A percentile compares a stretch with the other conserved stretches of the same genome.
Evolutionary conservation across 1,140 invertebrate genomes (phyloP).

Genomic region (Oryctes rhinoceros): DNA sequence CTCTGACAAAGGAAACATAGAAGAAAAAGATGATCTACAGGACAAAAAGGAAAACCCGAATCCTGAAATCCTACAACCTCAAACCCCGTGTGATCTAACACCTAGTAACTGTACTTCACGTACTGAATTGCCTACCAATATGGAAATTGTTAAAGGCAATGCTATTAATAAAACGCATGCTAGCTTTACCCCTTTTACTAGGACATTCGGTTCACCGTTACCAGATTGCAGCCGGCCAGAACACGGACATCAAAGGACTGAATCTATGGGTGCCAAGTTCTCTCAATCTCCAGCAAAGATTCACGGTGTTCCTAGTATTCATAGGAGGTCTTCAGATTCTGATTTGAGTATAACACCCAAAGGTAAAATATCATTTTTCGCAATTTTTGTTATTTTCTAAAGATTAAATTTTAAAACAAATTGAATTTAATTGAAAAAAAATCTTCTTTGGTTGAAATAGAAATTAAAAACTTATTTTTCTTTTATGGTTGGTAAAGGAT

Average conservation of each 20-base stretch:
- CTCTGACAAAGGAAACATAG: background rate
- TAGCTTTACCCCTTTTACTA: conserved; percentile 58
- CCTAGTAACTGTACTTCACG: conserved; percentile 23
- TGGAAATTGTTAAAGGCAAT: conserved; percentile 56
- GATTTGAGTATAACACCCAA: conserved; percentile 92
- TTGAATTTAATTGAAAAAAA: background rate
- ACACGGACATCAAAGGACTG: conserved; percentile 48
- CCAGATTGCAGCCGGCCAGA: conserved; percentile 43
- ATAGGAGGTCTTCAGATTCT: conserved; percentile 89
- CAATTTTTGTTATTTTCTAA: background rate
- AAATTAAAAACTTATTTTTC: conserved; percentile 41
- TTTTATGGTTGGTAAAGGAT: conserved; percentile 53
- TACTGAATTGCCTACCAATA: conserved; percentile 51
- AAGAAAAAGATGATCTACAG: conserved; percentile 3
- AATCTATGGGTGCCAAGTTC: conserved; percentile 50
- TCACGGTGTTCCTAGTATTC: conserved; percentile 66
- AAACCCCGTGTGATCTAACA: conserved; percentile 15
- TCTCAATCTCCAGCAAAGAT: conserved; percentile 65
- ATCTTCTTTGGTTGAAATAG: background rate
- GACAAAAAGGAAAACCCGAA: background rate
- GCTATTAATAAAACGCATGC: conserved; percentile 58
- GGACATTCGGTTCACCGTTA: conserved; percentile 52
- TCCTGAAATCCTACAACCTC: background rate
- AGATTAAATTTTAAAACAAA: background rate
- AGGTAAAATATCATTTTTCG: conserved; percentile 67